phyloP scores from a whole-genome alignment of 2,113 vertebrate species.

The Mystacornis crossleyi region DNA sequence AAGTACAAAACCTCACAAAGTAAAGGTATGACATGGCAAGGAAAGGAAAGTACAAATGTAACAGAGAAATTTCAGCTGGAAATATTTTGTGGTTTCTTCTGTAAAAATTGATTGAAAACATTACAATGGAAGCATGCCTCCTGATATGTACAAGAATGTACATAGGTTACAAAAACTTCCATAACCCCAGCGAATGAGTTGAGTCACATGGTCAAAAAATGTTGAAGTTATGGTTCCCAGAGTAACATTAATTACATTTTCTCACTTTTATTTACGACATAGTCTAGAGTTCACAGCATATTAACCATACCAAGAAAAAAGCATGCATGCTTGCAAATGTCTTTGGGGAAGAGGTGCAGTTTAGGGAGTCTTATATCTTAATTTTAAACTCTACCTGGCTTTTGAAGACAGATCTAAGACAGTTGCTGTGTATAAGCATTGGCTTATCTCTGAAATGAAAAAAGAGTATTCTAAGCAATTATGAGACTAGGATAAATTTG shows the following conservation, averaged over 20 bases:
- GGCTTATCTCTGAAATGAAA: background rate
- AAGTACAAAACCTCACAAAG: background rate
- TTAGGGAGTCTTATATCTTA: background rate
- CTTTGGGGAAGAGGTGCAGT: background rate
- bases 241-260: background rate
- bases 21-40: background rate
- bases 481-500: background rate
- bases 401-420: constrained; percentile 16
- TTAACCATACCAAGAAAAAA: background rate
- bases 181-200: background rate
- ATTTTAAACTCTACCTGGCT: background rate
- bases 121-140: background rate
- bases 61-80: background rate
- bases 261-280: background rate
- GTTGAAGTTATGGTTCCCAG: background rate
- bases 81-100: background rate
- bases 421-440: background rate
- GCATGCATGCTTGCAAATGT: background rate
- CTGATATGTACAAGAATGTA: background rate
- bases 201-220: background rate
- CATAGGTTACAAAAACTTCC: background rate
- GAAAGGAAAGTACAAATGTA: background rate
- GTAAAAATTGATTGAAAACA: background rate
- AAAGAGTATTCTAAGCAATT: background rate
- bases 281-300: background rate